Percentiles rank a stretch among this genome's conserved stretches.
These are phyloP conservation scores for Pelobates cultripes DNA, from an alignment of 2,797 vertebrate species.

Conservation along the genomic window DNA sequence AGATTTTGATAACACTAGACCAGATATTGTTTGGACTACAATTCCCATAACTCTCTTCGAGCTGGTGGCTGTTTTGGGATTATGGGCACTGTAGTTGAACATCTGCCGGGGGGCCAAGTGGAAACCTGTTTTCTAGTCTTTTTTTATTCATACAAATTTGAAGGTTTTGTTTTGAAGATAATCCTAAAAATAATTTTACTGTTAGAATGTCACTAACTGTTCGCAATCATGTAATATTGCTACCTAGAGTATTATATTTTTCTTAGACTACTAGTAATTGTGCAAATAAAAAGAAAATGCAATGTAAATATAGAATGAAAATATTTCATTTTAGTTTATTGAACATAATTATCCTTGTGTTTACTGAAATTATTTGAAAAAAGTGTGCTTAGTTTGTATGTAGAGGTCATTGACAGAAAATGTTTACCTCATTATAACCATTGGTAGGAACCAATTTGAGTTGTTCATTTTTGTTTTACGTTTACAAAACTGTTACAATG, in stretches of 20 bases:
- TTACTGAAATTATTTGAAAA: neutral
- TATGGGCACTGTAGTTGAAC: too few species aligned
- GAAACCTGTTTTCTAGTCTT: too few species aligned
- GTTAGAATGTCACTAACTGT: neutral
- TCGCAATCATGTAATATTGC: neutral
- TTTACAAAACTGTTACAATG: neutral
- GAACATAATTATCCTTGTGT: neutral
- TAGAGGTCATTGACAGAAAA: neutral
- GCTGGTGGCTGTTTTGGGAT: too few species aligned
- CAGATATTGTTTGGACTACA: neutral
- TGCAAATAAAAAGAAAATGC: neutral
- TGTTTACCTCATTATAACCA: neutral
- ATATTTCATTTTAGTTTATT: neutral
- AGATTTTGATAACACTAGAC: neutral
- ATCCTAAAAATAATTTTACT: neutral
- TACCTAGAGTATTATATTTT: neutral
- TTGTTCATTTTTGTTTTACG: neutral
- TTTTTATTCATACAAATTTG: too few species aligned
- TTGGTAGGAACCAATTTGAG: neutral
- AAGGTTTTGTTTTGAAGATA: neutral
- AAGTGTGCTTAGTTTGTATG: neutral
- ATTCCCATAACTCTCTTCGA: too few species aligned
- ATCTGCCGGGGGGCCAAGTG: too few species aligned
- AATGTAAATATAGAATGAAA: neutral
- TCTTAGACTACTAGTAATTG: neutral